Evolutionary conservation across 2,888 invertebrate species (phyloP), one percentile per base, ranked within the genome.

Genomic region (Tricholauxania praeusta): DNA sequence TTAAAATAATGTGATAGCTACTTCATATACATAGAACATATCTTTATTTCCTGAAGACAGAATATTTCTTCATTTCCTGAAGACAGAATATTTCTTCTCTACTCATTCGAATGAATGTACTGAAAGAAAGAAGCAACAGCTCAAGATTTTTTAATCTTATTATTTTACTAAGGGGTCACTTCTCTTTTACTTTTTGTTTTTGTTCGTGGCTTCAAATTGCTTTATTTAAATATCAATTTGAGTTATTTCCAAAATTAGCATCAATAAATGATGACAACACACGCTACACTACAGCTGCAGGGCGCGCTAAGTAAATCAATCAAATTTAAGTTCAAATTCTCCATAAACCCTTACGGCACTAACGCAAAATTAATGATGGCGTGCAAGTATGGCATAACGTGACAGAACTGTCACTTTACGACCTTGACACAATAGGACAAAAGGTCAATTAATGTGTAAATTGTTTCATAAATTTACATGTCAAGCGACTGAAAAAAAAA

Each of bases 401-500:
- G 55, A 17, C n/a, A 55, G 55, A 55, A 17, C 55, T 39, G 55
- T 55, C 55, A 55, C 8, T 17, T 17, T 15, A 55, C 12, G 55
- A 55, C 55, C 55, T 55, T 55, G 55, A 55, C 55, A 55, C 55
- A 55, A 55, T 55, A 12, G 55, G 17, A n/a, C 55, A 55, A 55
- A 55, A 55, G 55, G 55, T 55, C 55, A 55, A 17, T 17, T 12
- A 55, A n/a, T 19, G 8, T 17, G 55, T 39, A 39, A 39, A 39
- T 39, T 39, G 39, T 39, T 39, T 39, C 39, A 39, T 39, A 39
- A 39, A 39, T 39, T 39, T 39, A 39, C 39, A 39, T 39, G 39
- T 7, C 39, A 39, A 39, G 10, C 39, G 10, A 10, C 39, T 28
- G 28, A 28, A 10, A 39, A 39, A 39, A 39, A 39, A 10, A 1